Percentiles rank a stretch among this genome's conserved stretches.
These are phyloP conservation scores for Drosophila watanabei DNA, from an alignment of 1,140 invertebrate species.

Conservation along the genomic window DNA sequence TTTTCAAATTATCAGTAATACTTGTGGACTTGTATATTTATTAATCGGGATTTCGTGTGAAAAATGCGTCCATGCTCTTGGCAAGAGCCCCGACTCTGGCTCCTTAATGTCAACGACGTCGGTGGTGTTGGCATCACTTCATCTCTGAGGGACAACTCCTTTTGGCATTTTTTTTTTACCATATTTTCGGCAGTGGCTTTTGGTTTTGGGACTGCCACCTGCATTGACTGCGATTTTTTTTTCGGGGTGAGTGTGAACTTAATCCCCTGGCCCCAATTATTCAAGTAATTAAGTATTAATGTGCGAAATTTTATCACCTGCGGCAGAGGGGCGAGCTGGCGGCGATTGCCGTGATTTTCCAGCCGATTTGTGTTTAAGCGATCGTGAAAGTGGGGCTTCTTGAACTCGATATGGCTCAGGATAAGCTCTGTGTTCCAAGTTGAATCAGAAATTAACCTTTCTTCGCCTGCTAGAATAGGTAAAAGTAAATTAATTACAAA, in stretches of 20 bases:
- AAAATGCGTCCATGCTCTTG: conserved; percentile 64
- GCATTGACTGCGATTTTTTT: conserved; percentile 48
- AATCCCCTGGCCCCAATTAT: conserved; percentile 82
- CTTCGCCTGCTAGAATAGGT: background rate
- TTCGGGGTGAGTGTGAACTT: conserved; percentile 66
- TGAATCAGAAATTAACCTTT: background rate
- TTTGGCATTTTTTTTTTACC: conserved; percentile 11
- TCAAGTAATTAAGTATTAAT: conserved; percentile 84
- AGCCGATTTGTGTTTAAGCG: conserved; percentile 74
- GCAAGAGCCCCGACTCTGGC: conserved; percentile 52
- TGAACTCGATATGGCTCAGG: conserved; percentile 9
- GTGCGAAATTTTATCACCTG: conserved; percentile 83
- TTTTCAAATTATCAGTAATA: conserved; percentile 83
- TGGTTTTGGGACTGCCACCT: conserved; percentile 55
- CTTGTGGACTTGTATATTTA: conserved; percentile 75
- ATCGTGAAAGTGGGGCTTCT: conserved; percentile 64
- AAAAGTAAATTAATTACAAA: background rate
- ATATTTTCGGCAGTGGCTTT: conserved; percentile 32
- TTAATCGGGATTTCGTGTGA: conserved; percentile 84
- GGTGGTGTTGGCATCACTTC: conserved; percentile 82
- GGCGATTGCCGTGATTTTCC: conserved; percentile 71
- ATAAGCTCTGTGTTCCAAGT: background rate
- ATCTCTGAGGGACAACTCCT: conserved; percentile 39
- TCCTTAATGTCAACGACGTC: conserved; percentile 80
- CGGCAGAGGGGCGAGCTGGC: conserved; percentile 34